Evolutionary conservation across 2,113 vertebrate species (phyloP), one percentile per base, ranked within the genome.

Genomic region (Neolamprologus devosi): DNA sequence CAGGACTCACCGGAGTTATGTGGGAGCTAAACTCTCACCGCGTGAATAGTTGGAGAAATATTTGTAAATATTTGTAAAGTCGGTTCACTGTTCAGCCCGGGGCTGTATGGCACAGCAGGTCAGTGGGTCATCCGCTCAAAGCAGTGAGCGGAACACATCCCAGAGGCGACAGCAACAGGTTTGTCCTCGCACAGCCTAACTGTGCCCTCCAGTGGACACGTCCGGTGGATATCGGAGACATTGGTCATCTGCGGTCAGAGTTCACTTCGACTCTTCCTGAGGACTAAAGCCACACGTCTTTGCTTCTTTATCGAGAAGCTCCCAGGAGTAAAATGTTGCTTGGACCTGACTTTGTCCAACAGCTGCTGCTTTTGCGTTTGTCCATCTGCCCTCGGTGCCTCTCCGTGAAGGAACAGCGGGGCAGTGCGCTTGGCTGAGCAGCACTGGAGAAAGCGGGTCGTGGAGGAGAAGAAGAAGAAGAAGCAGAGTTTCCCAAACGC

Each of bases 151-250:
- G 26, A 10, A 33, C 33, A 3, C 53, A 1, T 6, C 26, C 65
- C n/a, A 12, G 63, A 37, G 9, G 14, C 40, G 3, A 26, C 3
- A 13, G 83, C 85, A 85, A 91, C 90, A 89, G 84, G 84, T 87
- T 47, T 60, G 3, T 30, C 7, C 16, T 13, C 7, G 5, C 30
- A 1, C 65, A 78, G 90, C n/a, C 28, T 28, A 14, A 87, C 80
- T 57, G 57, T 57, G 94, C 94, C 91, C 93, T 88, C 94, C 63
- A 88, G 92, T 85, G 95, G 95, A 88, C 88, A 42, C 85, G 47
- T 14, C 16, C 57, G 13, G 70, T 45, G 8, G 8, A 21, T n/a
- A 14, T 12, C 30, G 7, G 7, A 17, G 55, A 14, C 51, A 5
- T 33, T 65, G 42, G 23, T 21, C 79, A 80, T 51, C 86, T 16